A percentile compares a stretch with the other conserved stretches of the same genome.
Evolutionary conservation across 2,113 vertebrate genomes (phyloP).

Genomic region (Gobius niger): DNA sequence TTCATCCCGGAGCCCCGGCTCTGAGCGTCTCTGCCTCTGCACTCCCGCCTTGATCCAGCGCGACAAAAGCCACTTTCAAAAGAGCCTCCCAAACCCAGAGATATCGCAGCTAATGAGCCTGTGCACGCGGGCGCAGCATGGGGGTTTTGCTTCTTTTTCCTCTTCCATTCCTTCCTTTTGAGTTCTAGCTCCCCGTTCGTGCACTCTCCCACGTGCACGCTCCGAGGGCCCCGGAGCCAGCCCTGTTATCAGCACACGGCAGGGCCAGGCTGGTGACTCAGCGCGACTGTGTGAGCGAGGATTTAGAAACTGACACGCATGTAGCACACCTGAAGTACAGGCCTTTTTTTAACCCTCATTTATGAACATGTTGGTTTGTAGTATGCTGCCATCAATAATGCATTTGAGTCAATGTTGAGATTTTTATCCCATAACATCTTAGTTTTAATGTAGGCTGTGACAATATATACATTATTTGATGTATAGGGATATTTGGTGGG

Average conservation of each 20-base stretch:
- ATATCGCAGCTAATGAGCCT: constrained; percentile 23
- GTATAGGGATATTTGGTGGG: too few relatives aligned
- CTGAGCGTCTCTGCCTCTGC: not conserved
- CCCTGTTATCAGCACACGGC: constrained; percentile 66
- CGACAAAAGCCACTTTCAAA: constrained; percentile 37
- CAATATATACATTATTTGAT: too few relatives aligned
- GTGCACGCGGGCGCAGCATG: not conserved
- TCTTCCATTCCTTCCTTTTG: constrained; percentile 28
- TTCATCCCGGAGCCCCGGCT: not conserved
- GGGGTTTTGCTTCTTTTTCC: constrained; percentile 36
- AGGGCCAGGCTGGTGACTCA: constrained; percentile 63
- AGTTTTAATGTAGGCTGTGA: too few relatives aligned
- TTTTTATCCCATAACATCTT: too few relatives aligned
- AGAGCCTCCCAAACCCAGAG: constrained; percentile 6
- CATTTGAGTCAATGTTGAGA: too few relatives aligned
- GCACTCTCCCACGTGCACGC: constrained; percentile 23
- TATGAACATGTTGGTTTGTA: too few relatives aligned
- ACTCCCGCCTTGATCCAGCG: constrained; percentile 17
- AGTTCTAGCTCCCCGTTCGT: constrained; percentile 17
- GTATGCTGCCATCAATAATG: too few relatives aligned
- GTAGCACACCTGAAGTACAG: not conserved
- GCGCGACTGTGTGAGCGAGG: constrained; percentile 22
- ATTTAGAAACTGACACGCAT: constrained; percentile 16
- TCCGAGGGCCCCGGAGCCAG: constrained; percentile 48
- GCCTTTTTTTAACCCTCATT: too few relatives aligned